Percentiles rank a stretch among this genome's conserved stretches.
Conservation (phyloP, 2,113 vertebrate species). For the Crotophaga sulcirostris region DNA sequence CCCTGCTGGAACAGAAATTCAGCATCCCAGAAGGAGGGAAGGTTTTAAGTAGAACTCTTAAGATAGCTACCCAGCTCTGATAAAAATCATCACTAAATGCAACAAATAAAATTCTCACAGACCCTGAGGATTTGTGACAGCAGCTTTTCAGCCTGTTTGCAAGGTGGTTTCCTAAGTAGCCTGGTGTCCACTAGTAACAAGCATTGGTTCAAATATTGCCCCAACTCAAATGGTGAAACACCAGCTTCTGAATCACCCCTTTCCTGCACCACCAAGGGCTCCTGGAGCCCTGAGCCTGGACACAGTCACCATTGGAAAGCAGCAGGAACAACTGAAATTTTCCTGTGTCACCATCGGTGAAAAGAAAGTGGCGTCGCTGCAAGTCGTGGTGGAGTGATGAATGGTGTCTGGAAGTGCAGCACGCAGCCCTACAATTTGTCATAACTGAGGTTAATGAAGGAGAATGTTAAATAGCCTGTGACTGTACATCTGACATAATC, state of each 20-base stretch:
- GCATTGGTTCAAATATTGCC: accelerated
- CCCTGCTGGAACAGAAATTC: not conserved
- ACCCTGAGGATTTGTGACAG: not conserved
- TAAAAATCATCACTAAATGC: not conserved
- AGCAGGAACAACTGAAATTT: not conserved
- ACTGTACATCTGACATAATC: not conserved
- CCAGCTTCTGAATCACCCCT: not conserved
- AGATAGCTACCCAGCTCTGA: not conserved
- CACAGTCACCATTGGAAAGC: accelerated
- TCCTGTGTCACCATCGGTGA: not conserved
- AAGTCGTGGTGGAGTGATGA: not conserved
- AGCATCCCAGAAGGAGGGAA: not conserved
- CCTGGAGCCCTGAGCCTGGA: not conserved
- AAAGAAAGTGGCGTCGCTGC: not conserved
- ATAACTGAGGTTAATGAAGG: not conserved
- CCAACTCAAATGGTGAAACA: not conserved
- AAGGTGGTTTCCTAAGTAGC: not conserved
- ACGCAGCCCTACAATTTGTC: accelerated
- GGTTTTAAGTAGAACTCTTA: not conserved
- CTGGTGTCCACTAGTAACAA: not conserved
- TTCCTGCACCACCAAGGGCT: accelerated
- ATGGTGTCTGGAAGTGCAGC: not conserved
- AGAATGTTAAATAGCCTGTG: not conserved
- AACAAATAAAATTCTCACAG: not conserved
- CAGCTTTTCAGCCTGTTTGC: not conserved